phyloP scores from a whole-genome alignment of 2,113 vertebrate species.

The Genyomyrus donnyi region DNA sequence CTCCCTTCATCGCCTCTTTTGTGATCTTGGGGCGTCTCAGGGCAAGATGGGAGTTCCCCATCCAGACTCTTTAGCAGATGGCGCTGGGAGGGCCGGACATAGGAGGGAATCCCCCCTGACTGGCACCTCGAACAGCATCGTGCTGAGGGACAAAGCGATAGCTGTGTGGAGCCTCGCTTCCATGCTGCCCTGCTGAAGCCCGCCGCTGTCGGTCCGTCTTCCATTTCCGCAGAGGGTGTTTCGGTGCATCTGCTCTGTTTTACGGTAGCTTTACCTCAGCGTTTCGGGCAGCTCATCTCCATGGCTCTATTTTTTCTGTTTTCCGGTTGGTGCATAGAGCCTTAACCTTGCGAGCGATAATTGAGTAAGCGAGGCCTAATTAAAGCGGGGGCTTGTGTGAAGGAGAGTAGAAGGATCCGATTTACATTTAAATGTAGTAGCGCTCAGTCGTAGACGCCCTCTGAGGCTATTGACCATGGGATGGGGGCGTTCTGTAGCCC shows the following conservation, averaged over 20 bases:
- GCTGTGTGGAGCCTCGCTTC: not conserved
- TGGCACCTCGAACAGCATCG: not conserved
- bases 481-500: not conserved
- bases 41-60: not conserved
- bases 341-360: conserved; percentile 18
- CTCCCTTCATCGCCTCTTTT: not conserved
- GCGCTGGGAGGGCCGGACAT: not conserved
- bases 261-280: not conserved
- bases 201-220: not conserved
- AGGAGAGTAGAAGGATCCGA: conserved; percentile 12
- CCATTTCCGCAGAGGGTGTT: not conserved
- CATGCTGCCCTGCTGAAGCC: too few relatives aligned
- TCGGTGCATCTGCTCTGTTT: not conserved
- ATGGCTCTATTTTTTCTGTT: not conserved
- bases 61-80: not conserved
- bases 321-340: not conserved
- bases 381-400: conserved; percentile 14
- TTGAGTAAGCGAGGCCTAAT: conserved; percentile 21
- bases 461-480: not conserved
- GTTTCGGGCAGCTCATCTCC: not conserved
- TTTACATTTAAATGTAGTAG: conserved; percentile 25
- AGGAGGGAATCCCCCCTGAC: not conserved
- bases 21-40: not conserved
- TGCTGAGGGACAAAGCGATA: not conserved
- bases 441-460: conserved; percentile 11